Evolutionary conservation across 2,888 invertebrate species (phyloP), one percentile per base, ranked within the genome.

Genomic region (Zootermopsis nevadensis): DNA sequence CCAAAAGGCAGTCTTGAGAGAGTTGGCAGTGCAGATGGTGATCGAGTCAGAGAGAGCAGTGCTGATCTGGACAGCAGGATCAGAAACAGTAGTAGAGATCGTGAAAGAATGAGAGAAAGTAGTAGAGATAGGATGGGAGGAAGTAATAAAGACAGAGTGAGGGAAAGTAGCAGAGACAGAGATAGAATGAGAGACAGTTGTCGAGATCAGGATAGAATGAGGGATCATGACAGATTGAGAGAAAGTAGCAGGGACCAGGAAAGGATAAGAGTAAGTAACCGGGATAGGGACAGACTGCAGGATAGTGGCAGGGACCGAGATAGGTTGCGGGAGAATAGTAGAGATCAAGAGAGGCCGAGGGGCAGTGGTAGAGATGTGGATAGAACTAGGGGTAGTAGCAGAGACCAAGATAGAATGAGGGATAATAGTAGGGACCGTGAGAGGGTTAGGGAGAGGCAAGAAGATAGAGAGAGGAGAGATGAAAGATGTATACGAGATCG

Each of bases 391-490:
- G 53, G 69, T 12, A 42, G 77, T 19, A 35, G 66, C n/a, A 69
- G 67, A 60, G 53, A 69, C 27, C 53, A 19, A 22, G 53, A 53
- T 10, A 77, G 55, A 53, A 48, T 66, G 12, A 35, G 60, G n/a
- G 76, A 76, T 42, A 38, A 55, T 33, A 55, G 72, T 38, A 66
- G 80, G 30, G 69, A 83, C 15, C 27, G 72, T 27, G 74, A 81
- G 27, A 79, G 42, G 69, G 38, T 77, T 22, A 60, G 81, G 53
- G 55, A 33, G n/a, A 76, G 42, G 48, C 72, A 55, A 33, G 30
- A 33, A 33, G 82, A 82, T 22, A 77, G 77, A 31, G 60, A 79
- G 15, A 79, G 67, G 38, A 76, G 74, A 53, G 72, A 82, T 42
- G 76, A 80, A 33, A 67, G 53, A 30, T 35, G 60, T 72, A 72